Base-by-base conservation (phyloP, 2,113 vertebrate genomes). In the Tylochromis polylepis region DNA sequence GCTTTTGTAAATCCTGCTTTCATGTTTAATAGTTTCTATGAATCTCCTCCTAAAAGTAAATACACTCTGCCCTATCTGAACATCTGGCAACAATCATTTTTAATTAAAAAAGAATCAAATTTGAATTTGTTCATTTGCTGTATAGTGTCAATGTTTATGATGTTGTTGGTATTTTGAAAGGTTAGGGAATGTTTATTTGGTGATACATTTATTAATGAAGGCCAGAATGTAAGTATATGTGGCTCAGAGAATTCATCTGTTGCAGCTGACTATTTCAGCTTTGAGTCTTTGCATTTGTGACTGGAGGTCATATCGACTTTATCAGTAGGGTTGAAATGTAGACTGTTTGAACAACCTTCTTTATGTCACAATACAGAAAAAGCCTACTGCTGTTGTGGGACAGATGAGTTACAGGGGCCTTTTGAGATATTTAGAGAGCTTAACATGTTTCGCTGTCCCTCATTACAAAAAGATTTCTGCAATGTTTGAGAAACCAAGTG, bases 291-390 rank as follows among this genome's bases (percentile, higher is more conserved):
- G 14, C 27, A 56, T 67, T 58, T 78, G 67, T 27, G 43, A 22
- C 14, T 72, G 20, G n/a, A 70, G 81, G 46, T 85, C 81, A 83
- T 18, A 75, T 89, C 31, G 16, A 46, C 88, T 60, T 22, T 70
- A 81, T 70, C 3, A 65, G 65, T 89, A 67, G 70, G 38, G 67
- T 87, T 88, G 90, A 91, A 80, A 89, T 86, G 84, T 87, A 27
- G 65, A 46, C 22, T 53, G 75, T 53, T 60, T 91, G 79, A 90
- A 83, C 27, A 46, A 84, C 83, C 41, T 58, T 86, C 57, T 80
- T 20, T 70, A 58, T 77, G 88, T 83, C 81, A 43, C 60, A 85
- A 85, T 55, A 85, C 55, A 81, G 57, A 89, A 91, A 90, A 81
- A 87, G 84, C 67, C 11, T 18, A 31, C 60, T 75, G 75, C 88